These are phyloP conservation scores for Lates calcarifer DNA, from an alignment of 2,113 vertebrate genomes.

Conservation along the genomic window DNA sequence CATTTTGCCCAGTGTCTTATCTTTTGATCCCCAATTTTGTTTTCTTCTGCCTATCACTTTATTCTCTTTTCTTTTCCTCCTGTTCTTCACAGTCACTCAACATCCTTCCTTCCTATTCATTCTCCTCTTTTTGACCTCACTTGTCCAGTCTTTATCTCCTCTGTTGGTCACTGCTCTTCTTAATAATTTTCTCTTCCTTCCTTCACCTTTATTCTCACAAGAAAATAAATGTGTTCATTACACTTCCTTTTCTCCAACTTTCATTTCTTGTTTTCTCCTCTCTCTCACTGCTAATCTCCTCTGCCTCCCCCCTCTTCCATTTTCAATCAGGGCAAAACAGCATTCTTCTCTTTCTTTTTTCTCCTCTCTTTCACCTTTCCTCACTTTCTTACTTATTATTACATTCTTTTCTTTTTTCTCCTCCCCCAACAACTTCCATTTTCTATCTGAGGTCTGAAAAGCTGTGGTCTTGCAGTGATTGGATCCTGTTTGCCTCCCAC, in stretches of 20 bases:
- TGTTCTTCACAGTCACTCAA: neutral
- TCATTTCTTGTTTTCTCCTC: neutral
- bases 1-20: neutral
- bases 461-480: conserved; percentile 3
- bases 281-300: neutral
- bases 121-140: neutral
- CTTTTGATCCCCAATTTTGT: neutral
- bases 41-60: neutral
- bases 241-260: neutral
- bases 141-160: neutral
- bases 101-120: too few relatives aligned
- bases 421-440: neutral
- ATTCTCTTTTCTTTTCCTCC: too few relatives aligned
- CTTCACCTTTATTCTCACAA: neutral
- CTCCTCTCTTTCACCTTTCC: neutral
- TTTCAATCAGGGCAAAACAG: conserved; percentile 1
- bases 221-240: neutral
- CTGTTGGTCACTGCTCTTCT: neutral
- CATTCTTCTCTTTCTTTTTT: neutral
- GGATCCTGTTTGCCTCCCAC: conserved; percentile 10
- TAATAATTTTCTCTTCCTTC: neutral
- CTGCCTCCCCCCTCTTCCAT: neutral
- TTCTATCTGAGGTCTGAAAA: conserved; percentile 4
- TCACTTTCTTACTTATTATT: neutral
- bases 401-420: neutral